These are phyloP conservation scores for Addax nasomaculatus DNA, from an alignment of 2,113 vertebrate species.

Conservation along the genomic window DNA sequence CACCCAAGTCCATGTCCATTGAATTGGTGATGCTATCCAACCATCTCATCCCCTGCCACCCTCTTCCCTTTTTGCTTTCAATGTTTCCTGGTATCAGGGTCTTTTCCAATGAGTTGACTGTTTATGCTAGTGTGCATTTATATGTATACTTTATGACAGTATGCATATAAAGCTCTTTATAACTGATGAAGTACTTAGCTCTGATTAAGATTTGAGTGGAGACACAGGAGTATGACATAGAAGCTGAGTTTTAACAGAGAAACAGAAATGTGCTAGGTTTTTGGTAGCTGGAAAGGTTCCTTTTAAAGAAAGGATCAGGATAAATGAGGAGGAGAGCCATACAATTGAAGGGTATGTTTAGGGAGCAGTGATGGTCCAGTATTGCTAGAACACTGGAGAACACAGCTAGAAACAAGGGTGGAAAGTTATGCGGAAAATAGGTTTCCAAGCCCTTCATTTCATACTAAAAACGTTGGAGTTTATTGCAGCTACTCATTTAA, in stretches of 20 bases:
- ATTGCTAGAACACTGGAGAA: neutral
- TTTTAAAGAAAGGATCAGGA: neutral
- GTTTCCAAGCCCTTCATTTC: neutral
- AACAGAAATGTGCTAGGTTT: neutral
- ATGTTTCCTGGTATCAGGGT: neutral
- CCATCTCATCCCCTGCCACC: neutral
- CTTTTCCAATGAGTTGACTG: neutral
- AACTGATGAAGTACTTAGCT: neutral
- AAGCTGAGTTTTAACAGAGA: neutral
- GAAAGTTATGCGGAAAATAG: neutral
- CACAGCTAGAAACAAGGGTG: neutral
- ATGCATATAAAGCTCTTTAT: neutral
- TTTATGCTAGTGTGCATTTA: neutral
- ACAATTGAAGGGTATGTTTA: neutral
- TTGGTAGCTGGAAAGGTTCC: neutral
- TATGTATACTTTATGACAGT: neutral
- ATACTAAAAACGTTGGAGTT: neutral
- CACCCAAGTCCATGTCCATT: neutral
- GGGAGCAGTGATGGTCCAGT: neutral
- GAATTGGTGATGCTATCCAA: neutral
- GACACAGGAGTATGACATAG: neutral
- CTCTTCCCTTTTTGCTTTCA: neutral
- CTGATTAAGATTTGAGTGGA: neutral
- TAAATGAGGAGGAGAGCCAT: neutral
- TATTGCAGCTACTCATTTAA: neutral